Percentiles rank a stretch among this genome's conserved stretches.
Conservation (phyloP, 1,140 invertebrate species). For the Pachypeltis micranthus region DNA sequence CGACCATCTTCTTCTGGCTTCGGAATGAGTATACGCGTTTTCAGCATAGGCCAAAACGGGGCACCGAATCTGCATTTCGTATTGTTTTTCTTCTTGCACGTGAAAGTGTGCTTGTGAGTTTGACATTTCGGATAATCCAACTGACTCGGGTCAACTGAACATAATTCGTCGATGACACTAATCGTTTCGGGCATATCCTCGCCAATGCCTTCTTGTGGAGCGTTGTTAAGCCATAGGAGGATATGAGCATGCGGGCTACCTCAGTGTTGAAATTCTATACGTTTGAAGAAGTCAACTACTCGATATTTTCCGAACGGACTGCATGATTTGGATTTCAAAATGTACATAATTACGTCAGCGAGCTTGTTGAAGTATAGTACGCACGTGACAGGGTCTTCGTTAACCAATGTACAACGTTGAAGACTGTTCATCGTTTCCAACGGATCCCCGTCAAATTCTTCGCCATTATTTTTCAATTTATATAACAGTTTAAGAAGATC, state of each 20-base stretch:
- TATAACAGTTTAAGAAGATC: neutral
- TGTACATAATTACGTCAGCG: neutral
- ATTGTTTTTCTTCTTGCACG: slow-evolving; percentile 31
- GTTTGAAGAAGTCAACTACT: slow-evolving; percentile 3
- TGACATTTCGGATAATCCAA: slow-evolving; percentile 19
- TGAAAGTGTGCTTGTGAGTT: slow-evolving; percentile 33
- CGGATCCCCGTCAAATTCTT: neutral
- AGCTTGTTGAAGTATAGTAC: neutral
- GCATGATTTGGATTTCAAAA: neutral
- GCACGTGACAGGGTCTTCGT: neutral
- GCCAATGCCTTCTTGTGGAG: neutral
- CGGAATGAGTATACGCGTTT: slow-evolving; percentile 30
- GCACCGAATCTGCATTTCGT: slow-evolving; percentile 32
- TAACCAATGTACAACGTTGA: neutral
- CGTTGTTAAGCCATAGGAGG: neutral
- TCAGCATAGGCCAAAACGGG: slow-evolving; percentile 23
- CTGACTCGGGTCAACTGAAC: neutral
- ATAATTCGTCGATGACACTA: neutral
- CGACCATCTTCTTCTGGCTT: slow-evolving; percentile 30
- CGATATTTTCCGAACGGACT: neutral
- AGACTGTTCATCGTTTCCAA: slow-evolving; percentile 3
- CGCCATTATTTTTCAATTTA: slow-evolving; percentile 5
- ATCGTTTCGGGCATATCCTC: neutral
- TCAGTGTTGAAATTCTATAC: neutral
- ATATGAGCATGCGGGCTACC: neutral